Percentiles rank a stretch among this genome's conserved stretches.
These are phyloP conservation scores for Unio delphinus DNA, from an alignment of 2,888 invertebrate genomes.

Conservation along the genomic window DNA sequence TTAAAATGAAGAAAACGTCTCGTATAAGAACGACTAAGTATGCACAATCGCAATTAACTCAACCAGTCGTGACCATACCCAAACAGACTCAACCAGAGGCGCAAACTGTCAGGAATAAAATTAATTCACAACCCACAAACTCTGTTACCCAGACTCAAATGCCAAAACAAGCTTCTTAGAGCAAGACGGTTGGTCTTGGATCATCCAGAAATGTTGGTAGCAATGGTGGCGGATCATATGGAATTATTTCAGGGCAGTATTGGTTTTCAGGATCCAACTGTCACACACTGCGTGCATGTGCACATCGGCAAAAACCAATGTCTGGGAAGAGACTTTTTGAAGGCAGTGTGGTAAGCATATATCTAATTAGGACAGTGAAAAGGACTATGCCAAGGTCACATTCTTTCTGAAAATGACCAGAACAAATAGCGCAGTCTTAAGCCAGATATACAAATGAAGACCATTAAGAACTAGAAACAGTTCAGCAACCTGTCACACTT, in stretches of 20 bases:
- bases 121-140: constrained; percentile 12
- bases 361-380: too few species aligned
- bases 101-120: constrained; percentile 5
- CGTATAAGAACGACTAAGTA: constrained; percentile 3
- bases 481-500: too few species aligned
- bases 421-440: too few species aligned
- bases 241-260: too few species aligned
- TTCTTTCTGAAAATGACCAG: too few species aligned
- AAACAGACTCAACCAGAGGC: constrained; percentile 12
- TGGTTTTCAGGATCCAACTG: constrained; percentile 1
- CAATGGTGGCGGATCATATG: constrained; percentile 5
- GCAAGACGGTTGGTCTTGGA: background rate
- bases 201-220: constrained; percentile 5
- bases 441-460: too few species aligned
- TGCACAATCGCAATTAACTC: constrained; percentile 2
- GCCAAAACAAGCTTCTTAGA: background rate
- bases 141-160: constrained; percentile 4
- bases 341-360: too few species aligned
- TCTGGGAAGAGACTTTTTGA: background rate
- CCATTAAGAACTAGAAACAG: too few species aligned
- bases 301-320: constrained; percentile 28
- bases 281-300: constrained; percentile 33
- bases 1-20: constrained; percentile 2
- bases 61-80: constrained; percentile 5
- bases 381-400: too few species aligned